Conservation (phyloP, 1,140 invertebrate species). For the Diachasmimorpha longicaudata region DNA sequence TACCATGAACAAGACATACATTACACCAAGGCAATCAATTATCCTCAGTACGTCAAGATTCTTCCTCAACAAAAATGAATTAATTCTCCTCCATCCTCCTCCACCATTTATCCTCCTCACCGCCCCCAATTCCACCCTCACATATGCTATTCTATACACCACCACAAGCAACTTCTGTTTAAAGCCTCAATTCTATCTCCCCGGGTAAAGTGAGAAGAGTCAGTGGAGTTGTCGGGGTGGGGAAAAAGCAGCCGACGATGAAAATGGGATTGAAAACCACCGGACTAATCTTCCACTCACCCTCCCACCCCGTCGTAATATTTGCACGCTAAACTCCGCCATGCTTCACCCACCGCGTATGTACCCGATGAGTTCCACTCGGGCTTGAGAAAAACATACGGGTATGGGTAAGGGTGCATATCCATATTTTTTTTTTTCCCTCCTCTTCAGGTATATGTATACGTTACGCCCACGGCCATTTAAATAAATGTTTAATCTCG, state of each 20-base stretch:
- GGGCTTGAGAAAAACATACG: slow-evolving; percentile 15
- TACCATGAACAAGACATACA: neutral
- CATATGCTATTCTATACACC: neutral
- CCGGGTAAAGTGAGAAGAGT: neutral
- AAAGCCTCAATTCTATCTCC: neutral
- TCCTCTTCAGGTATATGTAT: slow-evolving; percentile 11
- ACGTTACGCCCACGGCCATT: slow-evolving; percentile 42
- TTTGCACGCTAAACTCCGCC: neutral
- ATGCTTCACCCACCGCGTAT: neutral
- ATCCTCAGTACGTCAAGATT: neutral
- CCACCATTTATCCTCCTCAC: neutral
- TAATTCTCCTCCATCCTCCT: neutral
- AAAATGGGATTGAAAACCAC: slow-evolving; percentile 60
- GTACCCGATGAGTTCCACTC: neutral
- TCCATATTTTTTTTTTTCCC: neutral
- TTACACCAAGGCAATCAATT: neutral
- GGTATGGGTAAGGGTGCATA: neutral
- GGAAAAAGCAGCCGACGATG: slow-evolving; percentile 40
- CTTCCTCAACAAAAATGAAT: neutral
- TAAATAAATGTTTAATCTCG: slow-evolving; percentile 64
- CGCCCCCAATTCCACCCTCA: neutral
- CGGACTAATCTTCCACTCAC: slow-evolving; percentile 47
- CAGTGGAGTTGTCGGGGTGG: slow-evolving; percentile 27
- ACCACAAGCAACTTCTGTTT: neutral
- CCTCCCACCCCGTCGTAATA: slow-evolving; percentile 4